Conservation (phyloP, 2,797 vertebrate genomes). For the Chromobotia macracanthus region DNA sequence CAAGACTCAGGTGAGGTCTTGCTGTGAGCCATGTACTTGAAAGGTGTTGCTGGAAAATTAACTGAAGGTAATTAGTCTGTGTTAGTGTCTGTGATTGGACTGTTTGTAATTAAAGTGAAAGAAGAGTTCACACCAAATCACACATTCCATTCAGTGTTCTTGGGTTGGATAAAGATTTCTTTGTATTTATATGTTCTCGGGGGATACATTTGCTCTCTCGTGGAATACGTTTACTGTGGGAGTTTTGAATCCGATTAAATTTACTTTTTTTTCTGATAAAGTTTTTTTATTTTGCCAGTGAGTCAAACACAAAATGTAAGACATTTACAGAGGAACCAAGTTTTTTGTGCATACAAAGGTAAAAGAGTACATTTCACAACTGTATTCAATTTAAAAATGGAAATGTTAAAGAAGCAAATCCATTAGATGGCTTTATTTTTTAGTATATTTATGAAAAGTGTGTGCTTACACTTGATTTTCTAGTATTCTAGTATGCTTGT, state of each 20-base stretch:
- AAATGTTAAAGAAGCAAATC: not conserved
- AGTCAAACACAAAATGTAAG: not conserved
- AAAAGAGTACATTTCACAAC: not conserved
- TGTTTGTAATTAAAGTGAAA: not conserved
- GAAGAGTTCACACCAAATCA: not conserved
- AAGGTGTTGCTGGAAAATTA: not conserved
- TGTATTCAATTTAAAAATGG: not conserved
- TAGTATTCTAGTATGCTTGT: not conserved
- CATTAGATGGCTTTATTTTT: not conserved
- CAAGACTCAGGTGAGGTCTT: conserved; percentile 56
- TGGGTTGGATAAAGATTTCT: not conserved
- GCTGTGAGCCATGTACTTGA: not conserved
- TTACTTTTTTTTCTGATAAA: too few relatives aligned
- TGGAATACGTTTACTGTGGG: too few relatives aligned
- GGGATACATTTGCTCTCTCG: not conserved
- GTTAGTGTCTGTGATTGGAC: not conserved
- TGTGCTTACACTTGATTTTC: conserved; percentile 3
- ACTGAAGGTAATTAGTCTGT: not conserved
- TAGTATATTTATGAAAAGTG: not conserved
- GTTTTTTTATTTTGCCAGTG: conserved; percentile 44
- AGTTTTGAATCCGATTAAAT: too few relatives aligned
- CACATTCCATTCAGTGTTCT: not conserved
- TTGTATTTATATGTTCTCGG: not conserved
- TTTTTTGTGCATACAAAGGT: not conserved
- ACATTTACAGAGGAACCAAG: conserved; percentile 46